Conservation (phyloP, 1,140 invertebrate genomes). For the Paraescarpia echinospica region DNA sequence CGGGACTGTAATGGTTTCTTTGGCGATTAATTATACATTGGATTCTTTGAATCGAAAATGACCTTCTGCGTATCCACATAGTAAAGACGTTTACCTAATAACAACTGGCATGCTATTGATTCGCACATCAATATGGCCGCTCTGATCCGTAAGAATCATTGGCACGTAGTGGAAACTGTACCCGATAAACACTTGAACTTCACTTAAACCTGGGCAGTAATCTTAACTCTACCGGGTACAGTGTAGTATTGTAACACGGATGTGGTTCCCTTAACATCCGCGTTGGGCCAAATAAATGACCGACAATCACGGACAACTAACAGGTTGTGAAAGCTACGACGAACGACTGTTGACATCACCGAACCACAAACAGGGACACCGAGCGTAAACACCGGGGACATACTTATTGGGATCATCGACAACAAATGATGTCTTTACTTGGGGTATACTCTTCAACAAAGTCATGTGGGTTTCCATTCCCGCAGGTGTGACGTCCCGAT, state of each 20-base stretch:
- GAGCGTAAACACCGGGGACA: neutral
- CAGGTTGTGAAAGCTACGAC: too few relatives aligned
- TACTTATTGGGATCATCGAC: neutral
- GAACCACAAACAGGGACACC: neutral
- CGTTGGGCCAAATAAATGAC: neutral
- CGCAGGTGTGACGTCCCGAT: neutral
- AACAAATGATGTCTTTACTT: neutral
- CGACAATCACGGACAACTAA: neutral
- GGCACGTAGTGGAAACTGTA: neutral
- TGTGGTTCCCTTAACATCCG: neutral
- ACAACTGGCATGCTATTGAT: neutral
- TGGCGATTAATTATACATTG: neutral
- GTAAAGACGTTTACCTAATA: neutral
- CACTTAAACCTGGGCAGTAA: neutral
- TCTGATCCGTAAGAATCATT: neutral
- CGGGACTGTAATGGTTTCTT: neutral
- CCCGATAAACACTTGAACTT: neutral
- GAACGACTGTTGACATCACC: neutral
- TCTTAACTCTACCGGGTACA: neutral
- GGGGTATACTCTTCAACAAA: neutral
- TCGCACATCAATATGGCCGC: neutral
- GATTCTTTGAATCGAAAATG: neutral
- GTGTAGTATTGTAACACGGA: neutral
- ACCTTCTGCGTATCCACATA: neutral
- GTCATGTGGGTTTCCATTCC: neutral